Evolutionary conservation across 2,797 vertebrate genomes (phyloP).

Genomic region (Coreius guichenoti): DNA sequence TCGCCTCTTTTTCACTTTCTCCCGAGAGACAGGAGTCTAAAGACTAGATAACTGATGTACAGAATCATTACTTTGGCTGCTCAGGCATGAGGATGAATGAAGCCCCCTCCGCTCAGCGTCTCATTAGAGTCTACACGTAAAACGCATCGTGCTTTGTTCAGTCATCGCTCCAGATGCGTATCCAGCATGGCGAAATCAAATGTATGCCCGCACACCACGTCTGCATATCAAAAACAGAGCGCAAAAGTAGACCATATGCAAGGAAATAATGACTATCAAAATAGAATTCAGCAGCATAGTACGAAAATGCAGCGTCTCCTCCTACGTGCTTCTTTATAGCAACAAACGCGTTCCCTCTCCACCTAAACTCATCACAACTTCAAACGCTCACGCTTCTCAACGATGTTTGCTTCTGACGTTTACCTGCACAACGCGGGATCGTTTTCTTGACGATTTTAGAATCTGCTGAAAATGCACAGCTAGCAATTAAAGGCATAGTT

Average conservation of each 20-base stretch:
- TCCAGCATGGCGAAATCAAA: conserved; percentile 39
- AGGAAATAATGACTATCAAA: conserved; percentile 45
- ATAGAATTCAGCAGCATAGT: conserved; percentile 53
- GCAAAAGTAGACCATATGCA: conserved; percentile 48
- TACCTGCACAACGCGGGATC: conserved; percentile 22
- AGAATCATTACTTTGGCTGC: conserved; percentile 76
- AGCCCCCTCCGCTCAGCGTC: conserved; percentile 71
- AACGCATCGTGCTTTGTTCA: conserved; percentile 38
- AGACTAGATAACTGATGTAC: conserved; percentile 83
- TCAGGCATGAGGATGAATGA: conserved; percentile 75
- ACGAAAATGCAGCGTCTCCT: conserved; percentile 54
- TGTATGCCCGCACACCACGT: conserved; percentile 12
- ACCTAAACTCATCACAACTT: conserved; percentile 58
- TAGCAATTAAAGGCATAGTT: conserved; percentile 12
- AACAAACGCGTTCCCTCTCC: conserved; percentile 59
- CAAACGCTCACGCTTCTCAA: conserved; percentile 43
- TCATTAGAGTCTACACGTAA: conserved; percentile 41
- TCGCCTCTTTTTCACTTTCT: conserved; percentile 36
- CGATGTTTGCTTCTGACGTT: conserved; percentile 48
- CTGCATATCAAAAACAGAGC: conserved; percentile 19
- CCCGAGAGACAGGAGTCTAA: conserved; percentile 76
- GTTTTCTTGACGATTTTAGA: conserved; percentile 25
- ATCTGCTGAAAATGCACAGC: conserved; percentile 23
- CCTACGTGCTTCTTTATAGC: conserved; percentile 62
- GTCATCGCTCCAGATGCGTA: conserved; percentile 22